These are phyloP conservation scores for Drymodes brunneopygia DNA, from an alignment of 2,113 vertebrate genomes.

Conservation along the genomic window DNA sequence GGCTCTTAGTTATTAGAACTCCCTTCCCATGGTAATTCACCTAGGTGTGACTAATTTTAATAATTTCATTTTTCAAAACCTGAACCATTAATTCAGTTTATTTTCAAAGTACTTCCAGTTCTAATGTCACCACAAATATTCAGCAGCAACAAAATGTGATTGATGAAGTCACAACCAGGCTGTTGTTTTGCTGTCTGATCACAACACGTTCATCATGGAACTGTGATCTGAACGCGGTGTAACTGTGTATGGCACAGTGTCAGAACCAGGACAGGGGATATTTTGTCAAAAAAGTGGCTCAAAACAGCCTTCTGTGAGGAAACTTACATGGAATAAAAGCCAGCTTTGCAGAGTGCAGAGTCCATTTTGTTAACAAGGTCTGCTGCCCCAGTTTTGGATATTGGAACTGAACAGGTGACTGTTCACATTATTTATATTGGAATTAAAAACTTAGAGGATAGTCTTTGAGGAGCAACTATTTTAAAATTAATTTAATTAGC, in stretches of 20 bases:
- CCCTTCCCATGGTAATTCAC: background rate
- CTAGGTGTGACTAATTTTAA: background rate
- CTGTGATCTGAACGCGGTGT: background rate
- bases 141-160: background rate
- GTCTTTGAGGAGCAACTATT: background rate
- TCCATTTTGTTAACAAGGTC: accelerated
- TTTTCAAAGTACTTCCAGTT: background rate
- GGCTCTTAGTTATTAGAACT: background rate
- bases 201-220: background rate
- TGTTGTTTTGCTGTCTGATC: background rate
- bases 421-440: background rate
- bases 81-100: background rate
- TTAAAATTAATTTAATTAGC: background rate
- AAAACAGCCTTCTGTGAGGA: background rate
- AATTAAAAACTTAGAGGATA: background rate
- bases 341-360: accelerated
- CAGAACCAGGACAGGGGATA: background rate
- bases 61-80: background rate
- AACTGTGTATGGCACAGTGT: background rate
- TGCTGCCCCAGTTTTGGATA: accelerated
- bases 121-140: background rate
- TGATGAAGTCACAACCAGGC: background rate
- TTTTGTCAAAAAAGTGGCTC: background rate
- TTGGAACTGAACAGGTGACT: background rate
- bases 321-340: background rate